Conservation (phyloP, 1,140 invertebrate genomes). For the Heliconius melpomene region DNA sequence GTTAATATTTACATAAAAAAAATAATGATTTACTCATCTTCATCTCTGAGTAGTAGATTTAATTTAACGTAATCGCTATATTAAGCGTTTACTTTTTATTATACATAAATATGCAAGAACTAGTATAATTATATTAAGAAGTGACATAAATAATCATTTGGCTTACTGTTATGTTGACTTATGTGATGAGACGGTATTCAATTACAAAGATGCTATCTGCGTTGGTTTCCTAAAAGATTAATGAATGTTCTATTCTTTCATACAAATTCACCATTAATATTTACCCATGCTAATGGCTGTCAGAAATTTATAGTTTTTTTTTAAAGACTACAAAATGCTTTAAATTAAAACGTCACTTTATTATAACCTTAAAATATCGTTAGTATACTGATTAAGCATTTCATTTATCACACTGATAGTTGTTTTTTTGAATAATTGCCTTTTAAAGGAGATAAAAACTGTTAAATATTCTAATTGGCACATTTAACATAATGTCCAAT, state of each 20-base stretch:
- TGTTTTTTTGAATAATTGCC: neutral
- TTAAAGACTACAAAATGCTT: neutral
- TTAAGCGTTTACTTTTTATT: neutral
- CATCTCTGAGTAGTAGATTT: neutral
- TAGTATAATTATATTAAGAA: neutral
- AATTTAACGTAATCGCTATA: no score
- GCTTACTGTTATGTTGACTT: neutral
- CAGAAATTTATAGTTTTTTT: no score
- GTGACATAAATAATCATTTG: neutral
- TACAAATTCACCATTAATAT: neutral
- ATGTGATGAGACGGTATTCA: neutral
- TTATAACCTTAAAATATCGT: neutral
- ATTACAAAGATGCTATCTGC: neutral
- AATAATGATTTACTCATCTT: no score
- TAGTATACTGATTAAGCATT: neutral
- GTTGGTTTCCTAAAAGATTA: neutral
- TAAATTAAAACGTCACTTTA: neutral
- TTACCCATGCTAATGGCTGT: neutral
- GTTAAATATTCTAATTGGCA: conserved; percentile 11
- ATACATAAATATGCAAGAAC: neutral
- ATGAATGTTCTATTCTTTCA: neutral
- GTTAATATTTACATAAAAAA: no score
- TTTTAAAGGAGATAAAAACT: conserved; percentile 2
- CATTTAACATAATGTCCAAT: neutral
- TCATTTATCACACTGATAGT: neutral